These are phyloP conservation scores for Anthopleura sola DNA, from an alignment of 64 coral and sea anemone species.

Conservation along the genomic window DNA sequence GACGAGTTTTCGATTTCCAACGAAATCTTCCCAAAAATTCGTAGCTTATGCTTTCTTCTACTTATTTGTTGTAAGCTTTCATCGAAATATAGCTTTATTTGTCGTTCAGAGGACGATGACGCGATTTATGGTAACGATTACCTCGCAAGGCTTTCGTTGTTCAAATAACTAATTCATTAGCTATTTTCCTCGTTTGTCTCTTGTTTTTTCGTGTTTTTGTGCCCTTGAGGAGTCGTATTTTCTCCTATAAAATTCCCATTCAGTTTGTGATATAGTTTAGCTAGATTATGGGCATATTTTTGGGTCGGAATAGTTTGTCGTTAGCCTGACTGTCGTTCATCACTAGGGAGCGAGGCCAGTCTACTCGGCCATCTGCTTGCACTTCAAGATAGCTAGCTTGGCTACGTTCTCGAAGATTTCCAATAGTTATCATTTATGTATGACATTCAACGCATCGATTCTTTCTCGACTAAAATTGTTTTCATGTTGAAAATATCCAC, in stretches of 20 bases:
- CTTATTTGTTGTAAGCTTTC: not conserved
- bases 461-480: not conserved
- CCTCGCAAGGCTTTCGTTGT: conserved; percentile 11
- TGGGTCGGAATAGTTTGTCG: not conserved
- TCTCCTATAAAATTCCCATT: not conserved
- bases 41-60: not conserved
- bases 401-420: conserved; percentile 11
- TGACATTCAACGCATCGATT: not conserved
- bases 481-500: not conserved
- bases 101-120: not conserved
- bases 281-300: not conserved
- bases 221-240: not conserved
- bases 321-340: not conserved
- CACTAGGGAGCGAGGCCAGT: conserved; percentile 8
- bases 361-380: conserved; percentile 12
- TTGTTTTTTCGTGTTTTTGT: not conserved
- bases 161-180: conserved; percentile 30
- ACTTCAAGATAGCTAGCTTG: conserved; percentile 5
- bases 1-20: conserved; percentile 13
- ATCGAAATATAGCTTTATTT: not conserved
- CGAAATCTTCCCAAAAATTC: not conserved
- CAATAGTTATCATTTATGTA: conserved; percentile 22
- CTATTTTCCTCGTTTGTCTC: not conserved
- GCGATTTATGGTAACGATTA: conserved; percentile 15
- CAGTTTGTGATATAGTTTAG: not conserved